Evolutionary conservation across 2,888 invertebrate species (phyloP), one percentile per base, ranked within the genome.

Genomic region (Drosophila neotestacea): DNA sequence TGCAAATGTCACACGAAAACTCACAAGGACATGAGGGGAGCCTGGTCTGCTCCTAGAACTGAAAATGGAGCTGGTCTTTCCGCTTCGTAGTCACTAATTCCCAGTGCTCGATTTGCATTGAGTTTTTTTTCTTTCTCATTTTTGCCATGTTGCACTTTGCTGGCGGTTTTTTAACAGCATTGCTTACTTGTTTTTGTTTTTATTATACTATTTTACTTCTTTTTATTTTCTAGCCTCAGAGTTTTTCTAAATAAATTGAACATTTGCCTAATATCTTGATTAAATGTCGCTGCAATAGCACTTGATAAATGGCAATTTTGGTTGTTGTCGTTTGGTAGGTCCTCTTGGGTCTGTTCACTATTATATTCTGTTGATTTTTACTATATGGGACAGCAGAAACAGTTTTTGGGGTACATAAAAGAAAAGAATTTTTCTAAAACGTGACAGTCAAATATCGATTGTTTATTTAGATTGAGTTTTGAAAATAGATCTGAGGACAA

Each of bases 1-100:
- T 87, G 86, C 86, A 86, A 87, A 79, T 89, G 86, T 82, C 88
- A 84, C 88, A 79, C 60, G 66, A 74, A 70, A 70, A 76, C 72
- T 74, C 68, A 65, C 51, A 48, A 55, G 61, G 62, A 67, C 51
- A 52, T 11, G 38, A 38, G 16, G n/a, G 56, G 51, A 71, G 50
- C 38, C 54, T 56, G 65, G 65, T 13, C 62, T 56, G 50, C 41
- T 54, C 28, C 41, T 36, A 55, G 28, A 41, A 11, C 44, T 66
- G 59, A 22, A 46, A n/a, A 39, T 63, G 52, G 38, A 63, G 70
- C 69, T 69, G 69, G 73, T 76, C 71, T 82, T 84, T 84, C 85
- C 85, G 88, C 80, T 77, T 75, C 77, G 70, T 73, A 85, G 84
- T 88, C 88, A 82, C 81, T 86, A 78, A 86, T 86, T 83, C 86